phyloP scores from a whole-genome alignment of 1,140 invertebrate species.

The Branchinecta lynchi region DNA sequence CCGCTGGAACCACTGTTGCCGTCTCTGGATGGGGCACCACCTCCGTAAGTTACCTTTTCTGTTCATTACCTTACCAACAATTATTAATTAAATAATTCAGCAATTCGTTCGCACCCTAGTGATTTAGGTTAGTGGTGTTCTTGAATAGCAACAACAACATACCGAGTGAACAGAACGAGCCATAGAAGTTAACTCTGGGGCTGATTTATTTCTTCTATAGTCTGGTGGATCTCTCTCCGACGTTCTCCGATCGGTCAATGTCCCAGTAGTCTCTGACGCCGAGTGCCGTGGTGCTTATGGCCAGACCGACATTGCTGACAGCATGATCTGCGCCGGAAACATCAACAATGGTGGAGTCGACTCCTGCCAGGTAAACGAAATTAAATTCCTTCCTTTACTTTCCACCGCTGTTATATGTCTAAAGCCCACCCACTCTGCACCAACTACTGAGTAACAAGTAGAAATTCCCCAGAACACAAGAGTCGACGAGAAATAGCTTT shows the following conservation, averaged over 20 bases:
- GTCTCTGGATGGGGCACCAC: slow-evolving; percentile 16
- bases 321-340: slow-evolving; percentile 23
- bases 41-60: background rate
- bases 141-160: too few species aligned
- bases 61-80: too few species aligned
- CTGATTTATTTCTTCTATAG: background rate
- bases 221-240: slow-evolving; percentile 18
- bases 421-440: too few species aligned
- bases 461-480: too few species aligned
- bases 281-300: slow-evolving; percentile 27
- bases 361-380: slow-evolving; percentile 17
- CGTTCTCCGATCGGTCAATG: slow-evolving; percentile 26
- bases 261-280: slow-evolving; percentile 27
- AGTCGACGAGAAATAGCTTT: too few species aligned
- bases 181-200: slow-evolving; percentile 8
- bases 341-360: slow-evolving; percentile 16
- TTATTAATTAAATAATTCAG: too few species aligned
- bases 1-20: background rate
- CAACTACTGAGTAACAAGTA: too few species aligned
- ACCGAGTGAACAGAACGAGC: background rate
- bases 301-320: slow-evolving; percentile 24
- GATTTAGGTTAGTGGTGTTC: too few species aligned
- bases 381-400: too few species aligned
- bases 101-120: too few species aligned
- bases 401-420: too few species aligned